phyloP scores from a whole-genome alignment of 2,113 vertebrate species.

The Protobothrops flavoviridis region DNA sequence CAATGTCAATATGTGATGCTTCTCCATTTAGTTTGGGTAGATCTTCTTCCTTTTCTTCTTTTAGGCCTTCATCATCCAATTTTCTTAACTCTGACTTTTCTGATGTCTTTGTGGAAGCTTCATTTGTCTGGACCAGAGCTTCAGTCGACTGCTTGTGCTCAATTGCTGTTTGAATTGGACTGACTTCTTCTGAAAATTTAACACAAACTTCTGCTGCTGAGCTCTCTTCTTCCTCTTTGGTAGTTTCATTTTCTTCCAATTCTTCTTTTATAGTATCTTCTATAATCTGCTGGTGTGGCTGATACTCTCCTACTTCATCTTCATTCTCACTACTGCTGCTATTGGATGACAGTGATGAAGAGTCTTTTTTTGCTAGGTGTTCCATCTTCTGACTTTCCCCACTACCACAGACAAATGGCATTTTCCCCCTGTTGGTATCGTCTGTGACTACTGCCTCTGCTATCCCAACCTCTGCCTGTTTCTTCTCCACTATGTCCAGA shows the following conservation, averaged over 20 bases:
- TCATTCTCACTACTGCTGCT: constrained; percentile 90
- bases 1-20: constrained; percentile 80
- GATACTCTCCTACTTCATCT: constrained; percentile 89
- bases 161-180: constrained; percentile 53
- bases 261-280: constrained; percentile 82
- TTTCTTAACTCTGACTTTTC: constrained; percentile 64
- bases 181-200: constrained; percentile 54
- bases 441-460: constrained; percentile 86
- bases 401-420: constrained; percentile 69
- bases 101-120: constrained; percentile 52
- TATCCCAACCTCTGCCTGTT: constrained; percentile 90
- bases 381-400: constrained; percentile 71
- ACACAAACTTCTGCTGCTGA: constrained; percentile 60
- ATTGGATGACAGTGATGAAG: constrained; percentile 78
- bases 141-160: constrained; percentile 56
- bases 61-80: constrained; percentile 61
- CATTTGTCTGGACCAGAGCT: constrained; percentile 56
- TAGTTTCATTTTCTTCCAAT: constrained; percentile 76
- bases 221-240: constrained; percentile 47
- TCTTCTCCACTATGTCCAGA: constrained; percentile 83
- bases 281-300: constrained; percentile 74
- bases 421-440: constrained; percentile 80
- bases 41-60: constrained; percentile 67
- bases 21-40: constrained; percentile 89
- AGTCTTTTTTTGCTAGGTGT: constrained; percentile 72